Conservation (phyloP, 2,113 vertebrate genomes). For the Amphilophus citrinellus region DNA sequence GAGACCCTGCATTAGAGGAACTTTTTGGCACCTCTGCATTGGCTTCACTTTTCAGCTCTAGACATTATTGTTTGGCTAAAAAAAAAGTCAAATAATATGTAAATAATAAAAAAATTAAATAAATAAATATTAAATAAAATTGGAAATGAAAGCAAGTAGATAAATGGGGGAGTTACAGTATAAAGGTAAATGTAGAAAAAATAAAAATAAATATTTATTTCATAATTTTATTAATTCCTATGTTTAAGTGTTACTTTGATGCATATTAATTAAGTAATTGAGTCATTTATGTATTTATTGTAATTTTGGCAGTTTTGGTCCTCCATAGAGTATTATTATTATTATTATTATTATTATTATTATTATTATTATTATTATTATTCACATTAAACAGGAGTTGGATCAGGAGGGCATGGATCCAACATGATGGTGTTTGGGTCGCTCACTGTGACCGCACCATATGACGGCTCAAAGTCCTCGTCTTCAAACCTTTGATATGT, state of each 20-base stretch:
- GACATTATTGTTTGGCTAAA: not conserved
- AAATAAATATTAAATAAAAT: slow-evolving; percentile 1
- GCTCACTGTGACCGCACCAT: slow-evolving; percentile 87
- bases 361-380: too few species aligned
- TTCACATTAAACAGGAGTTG: slow-evolving; percentile 73
- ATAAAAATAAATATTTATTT: not conserved
- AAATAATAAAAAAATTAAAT: not conserved
- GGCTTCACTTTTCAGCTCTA: not conserved
- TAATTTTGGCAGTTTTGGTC: not conserved
- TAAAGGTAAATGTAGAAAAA: not conserved
- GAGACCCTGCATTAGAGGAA: not conserved
- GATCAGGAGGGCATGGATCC: slow-evolving; percentile 79
- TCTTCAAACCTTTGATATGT: slow-evolving; percentile 93
- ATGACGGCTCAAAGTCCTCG: slow-evolving; percentile 90
- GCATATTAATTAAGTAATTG: not conserved
- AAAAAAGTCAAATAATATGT: not conserved
- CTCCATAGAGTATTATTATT: not conserved
- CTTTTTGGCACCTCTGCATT: not conserved
- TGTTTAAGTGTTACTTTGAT: not conserved
- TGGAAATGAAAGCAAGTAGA: not conserved
- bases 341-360: too few species aligned
- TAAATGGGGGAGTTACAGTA: not conserved
- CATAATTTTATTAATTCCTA: not conserved
- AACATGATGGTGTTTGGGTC: slow-evolving; percentile 80
- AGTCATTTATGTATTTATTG: not conserved